phyloP scores from a whole-genome alignment of 2,113 vertebrate species.

The Channa maculata region DNA sequence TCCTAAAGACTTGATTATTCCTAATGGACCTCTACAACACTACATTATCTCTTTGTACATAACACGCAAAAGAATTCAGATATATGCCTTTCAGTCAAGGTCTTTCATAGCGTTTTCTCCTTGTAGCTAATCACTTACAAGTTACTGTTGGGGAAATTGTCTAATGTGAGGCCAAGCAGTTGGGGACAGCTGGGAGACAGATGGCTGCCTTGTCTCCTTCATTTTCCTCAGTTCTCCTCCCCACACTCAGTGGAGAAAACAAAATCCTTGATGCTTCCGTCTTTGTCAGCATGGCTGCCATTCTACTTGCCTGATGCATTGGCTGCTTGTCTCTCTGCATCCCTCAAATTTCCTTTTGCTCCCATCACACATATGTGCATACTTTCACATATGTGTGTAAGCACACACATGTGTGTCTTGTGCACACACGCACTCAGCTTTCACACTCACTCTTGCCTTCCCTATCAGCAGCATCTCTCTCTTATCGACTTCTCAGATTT shows the following conservation, averaged over 20 bases:
- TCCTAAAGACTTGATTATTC: no score
- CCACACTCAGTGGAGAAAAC: slow-evolving; percentile 50
- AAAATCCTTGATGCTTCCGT: slow-evolving; percentile 43
- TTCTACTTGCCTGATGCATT: neutral
- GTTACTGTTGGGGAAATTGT: slow-evolving; percentile 42
- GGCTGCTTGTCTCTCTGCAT: neutral
- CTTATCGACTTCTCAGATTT: slow-evolving; percentile 12
- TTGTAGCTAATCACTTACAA: slow-evolving; percentile 24
- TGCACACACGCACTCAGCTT: neutral
- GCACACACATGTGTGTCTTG: neutral
- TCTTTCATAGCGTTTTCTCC: neutral
- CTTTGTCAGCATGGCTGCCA: slow-evolving; percentile 18
- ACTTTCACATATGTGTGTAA: neutral
- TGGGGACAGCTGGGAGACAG: slow-evolving; percentile 70
- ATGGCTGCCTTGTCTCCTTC: slow-evolving; percentile 67
- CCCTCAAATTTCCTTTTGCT: neutral
- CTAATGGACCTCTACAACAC: no score
- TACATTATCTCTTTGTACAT: no score
- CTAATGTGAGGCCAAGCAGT: slow-evolving; percentile 62
- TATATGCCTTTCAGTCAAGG: slow-evolving; percentile 4
- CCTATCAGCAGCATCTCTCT: neutral
- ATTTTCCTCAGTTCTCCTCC: slow-evolving; percentile 55
- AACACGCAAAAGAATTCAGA: neutral
- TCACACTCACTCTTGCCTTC: neutral
- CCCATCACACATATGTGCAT: neutral